Conservation (phyloP, 1,140 invertebrate genomes). For the Linepithema humile region DNA sequence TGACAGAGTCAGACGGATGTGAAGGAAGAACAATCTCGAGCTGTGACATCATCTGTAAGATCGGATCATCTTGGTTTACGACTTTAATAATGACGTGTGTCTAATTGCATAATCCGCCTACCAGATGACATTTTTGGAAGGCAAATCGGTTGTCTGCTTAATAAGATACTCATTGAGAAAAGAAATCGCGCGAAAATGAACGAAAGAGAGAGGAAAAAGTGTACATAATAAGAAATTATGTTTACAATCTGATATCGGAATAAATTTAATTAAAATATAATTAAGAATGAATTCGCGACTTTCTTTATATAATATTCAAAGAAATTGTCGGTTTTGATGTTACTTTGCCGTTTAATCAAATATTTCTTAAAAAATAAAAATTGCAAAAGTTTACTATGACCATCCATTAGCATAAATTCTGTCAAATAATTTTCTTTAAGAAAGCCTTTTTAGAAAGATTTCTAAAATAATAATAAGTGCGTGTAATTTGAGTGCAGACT, state of each 20-base stretch:
- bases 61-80: conserved; percentile 52
- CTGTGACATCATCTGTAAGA: conserved; percentile 68
- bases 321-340: background rate
- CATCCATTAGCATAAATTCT: no score
- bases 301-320: no score
- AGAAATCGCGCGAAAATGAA: background rate
- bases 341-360: no score
- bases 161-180: background rate
- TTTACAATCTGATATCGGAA: background rate
- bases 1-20: conserved; percentile 1
- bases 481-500: background rate
- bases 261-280: background rate
- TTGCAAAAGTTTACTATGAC: no score
- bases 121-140: conserved; percentile 17
- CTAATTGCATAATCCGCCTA: conserved; percentile 47
- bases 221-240: background rate
- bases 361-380: no score
- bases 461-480: background rate
- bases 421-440: no score
- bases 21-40: conserved; percentile 55
- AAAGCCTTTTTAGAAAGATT: no score
- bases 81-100: conserved; percentile 51
- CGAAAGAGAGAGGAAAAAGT: background rate
- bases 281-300: background rate
- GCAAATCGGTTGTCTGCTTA: background rate